A percentile compares a stretch with the other conserved stretches of the same genome.
Conservation (phyloP, 2,113 vertebrate species). For the Cynoglossus semilaevis region DNA sequence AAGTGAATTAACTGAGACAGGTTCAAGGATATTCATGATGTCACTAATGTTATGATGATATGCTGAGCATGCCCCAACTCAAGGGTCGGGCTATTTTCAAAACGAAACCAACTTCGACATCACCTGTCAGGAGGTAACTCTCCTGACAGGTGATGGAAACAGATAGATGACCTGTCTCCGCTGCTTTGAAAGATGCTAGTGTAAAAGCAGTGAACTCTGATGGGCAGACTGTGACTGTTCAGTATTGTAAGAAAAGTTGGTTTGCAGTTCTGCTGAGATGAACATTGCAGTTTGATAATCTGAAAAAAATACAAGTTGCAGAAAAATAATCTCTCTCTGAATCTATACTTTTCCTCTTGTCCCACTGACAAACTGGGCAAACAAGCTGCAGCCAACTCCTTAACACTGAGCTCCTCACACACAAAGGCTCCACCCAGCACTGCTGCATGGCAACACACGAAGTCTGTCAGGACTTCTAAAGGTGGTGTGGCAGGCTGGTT, state of each 20-base stretch:
- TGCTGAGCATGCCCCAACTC: too few relatives aligned
- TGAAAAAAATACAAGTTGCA: neutral
- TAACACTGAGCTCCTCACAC: constrained; percentile 25
- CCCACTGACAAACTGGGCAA: constrained; percentile 26
- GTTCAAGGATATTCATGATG: too few relatives aligned
- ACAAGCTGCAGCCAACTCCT: constrained; percentile 26
- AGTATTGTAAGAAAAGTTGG: constrained; percentile 6
- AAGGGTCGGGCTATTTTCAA: too few relatives aligned
- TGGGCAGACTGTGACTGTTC: neutral
- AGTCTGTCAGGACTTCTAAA: constrained; percentile 56
- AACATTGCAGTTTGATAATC: constrained; percentile 4
- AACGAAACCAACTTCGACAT: too few relatives aligned
- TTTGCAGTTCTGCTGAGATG: constrained; percentile 7
- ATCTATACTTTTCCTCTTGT: constrained; percentile 12
- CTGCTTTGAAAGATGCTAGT: too few relatives aligned
- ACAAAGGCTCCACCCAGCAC: constrained; percentile 30
- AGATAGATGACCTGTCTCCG: too few relatives aligned
- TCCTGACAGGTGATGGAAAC: too few relatives aligned
- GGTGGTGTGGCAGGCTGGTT: constrained; percentile 52
- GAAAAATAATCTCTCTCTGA: constrained; percentile 22
- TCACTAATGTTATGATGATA: too few relatives aligned
- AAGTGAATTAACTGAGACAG: too few relatives aligned
- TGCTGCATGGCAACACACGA: constrained; percentile 30
- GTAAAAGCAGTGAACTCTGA: neutral
- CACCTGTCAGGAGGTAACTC: too few relatives aligned